These are phyloP conservation scores for Abramis brama DNA, from an alignment of 2,113 vertebrate genomes.

Conservation along the genomic window DNA sequence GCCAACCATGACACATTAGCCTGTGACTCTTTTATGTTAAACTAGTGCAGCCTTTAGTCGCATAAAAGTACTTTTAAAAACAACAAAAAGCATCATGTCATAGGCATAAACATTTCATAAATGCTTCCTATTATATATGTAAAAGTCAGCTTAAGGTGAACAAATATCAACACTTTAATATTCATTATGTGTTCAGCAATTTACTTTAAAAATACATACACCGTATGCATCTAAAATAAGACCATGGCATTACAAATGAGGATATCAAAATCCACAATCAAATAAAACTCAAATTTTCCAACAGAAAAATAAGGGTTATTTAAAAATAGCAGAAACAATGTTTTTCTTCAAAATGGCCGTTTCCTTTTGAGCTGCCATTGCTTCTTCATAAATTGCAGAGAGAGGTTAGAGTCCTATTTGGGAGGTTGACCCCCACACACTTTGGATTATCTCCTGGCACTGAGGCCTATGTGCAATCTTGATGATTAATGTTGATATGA, in stretches of 20 bases:
- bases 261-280: constrained; percentile 56
- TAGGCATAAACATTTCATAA: constrained; percentile 15
- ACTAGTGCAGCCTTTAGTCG: constrained; percentile 29
- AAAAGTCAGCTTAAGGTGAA: neutral
- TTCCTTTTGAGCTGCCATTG: constrained; percentile 47
- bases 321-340: constrained; percentile 49
- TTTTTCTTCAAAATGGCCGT: constrained; percentile 42
- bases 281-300: constrained; percentile 61
- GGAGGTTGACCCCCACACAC: constrained; percentile 2
- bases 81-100: constrained; percentile 33
- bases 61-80: constrained; percentile 32
- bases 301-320: constrained; percentile 56
- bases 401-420: constrained; percentile 19
- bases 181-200: constrained; percentile 69
- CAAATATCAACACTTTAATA: constrained; percentile 37
- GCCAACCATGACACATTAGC: neutral
- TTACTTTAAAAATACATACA: constrained; percentile 72
- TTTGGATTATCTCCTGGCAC: constrained; percentile 23
- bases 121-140: neutral
- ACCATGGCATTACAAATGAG: constrained; percentile 61
- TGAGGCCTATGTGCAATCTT: constrained; percentile 13
- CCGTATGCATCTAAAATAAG: constrained; percentile 70
- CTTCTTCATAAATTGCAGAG: constrained; percentile 37
- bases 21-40: neutral
- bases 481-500: constrained; percentile 17